A percentile compares a stretch with the other conserved stretches of the same genome.
Evolutionary conservation across 1,140 invertebrate species (phyloP).

Genomic region (Magallana gigas): DNA sequence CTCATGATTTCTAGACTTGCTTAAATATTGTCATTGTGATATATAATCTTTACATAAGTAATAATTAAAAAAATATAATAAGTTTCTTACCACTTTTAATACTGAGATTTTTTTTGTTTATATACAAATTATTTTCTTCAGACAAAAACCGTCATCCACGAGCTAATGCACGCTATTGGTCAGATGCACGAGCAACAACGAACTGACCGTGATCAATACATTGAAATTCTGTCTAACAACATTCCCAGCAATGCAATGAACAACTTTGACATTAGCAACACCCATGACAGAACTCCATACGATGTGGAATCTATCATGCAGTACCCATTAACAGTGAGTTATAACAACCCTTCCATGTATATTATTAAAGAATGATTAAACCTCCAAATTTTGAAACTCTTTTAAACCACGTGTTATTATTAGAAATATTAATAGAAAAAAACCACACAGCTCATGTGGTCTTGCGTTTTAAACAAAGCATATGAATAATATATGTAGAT

Average conservation of each 20-base stretch:
- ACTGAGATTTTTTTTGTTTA: no score
- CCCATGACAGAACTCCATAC: slow-evolving; percentile 17
- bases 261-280: not conserved
- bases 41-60: no score
- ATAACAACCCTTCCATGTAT: not conserved
- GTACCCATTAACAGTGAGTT: slow-evolving; percentile 20
- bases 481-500: no score
- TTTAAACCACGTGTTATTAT: not conserved
- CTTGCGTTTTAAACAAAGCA: no score
- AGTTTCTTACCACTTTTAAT: no score
- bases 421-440: not conserved
- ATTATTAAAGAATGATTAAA: no score
- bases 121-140: not conserved
- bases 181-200: slow-evolving; percentile 14
- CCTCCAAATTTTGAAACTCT: no score
- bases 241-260: not conserved
- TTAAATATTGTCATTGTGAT: no score
- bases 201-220: slow-evolving; percentile 18
- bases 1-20: no score
- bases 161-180: slow-evolving; percentile 39
- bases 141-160: slow-evolving; percentile 21
- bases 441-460: not conserved
- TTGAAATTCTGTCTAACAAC: not conserved
- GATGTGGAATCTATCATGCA: slow-evolving; percentile 31
- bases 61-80: no score